Evolutionary conservation across 1,140 invertebrate genomes (phyloP).

Genomic region (Drosophila ohnishii): DNA sequence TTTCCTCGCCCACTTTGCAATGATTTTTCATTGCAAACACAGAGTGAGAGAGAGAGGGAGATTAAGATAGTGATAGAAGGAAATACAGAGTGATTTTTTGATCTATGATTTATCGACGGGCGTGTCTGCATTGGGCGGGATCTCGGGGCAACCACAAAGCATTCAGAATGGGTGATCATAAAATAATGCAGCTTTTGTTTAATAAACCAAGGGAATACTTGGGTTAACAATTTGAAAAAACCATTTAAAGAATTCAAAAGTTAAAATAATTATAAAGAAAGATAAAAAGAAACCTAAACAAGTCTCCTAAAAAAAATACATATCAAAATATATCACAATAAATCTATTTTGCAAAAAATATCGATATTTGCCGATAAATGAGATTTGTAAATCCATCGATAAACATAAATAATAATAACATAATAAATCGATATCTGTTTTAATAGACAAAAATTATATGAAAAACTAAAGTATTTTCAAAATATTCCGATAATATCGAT

Average conservation of each 20-base stretch:
- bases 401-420: too few relatives aligned
- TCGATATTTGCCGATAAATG: too few relatives aligned
- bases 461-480: too few relatives aligned
- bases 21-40: not conserved
- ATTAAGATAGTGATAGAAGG: not conserved
- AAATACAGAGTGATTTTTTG: not conserved
- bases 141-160: constrained; percentile 30
- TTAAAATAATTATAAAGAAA: not conserved
- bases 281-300: accelerated
- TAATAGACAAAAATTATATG: too few relatives aligned
- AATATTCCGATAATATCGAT: too few relatives aligned
- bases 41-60: not conserved
- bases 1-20: constrained; percentile 17
- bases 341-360: too few relatives aligned
- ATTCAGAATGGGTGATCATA: not conserved
- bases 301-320: not conserved
- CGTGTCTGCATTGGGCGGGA: constrained; percentile 36
- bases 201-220: not conserved
- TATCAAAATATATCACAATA: not conserved
- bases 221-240: not conserved
- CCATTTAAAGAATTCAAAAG: not conserved
- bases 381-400: too few relatives aligned
- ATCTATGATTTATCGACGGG: constrained; percentile 52
- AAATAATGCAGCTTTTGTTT: not conserved
- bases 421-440: too few relatives aligned